Conservation (phyloP, 2,797 vertebrate genomes). For the Kryptopterus vitreolus region DNA sequence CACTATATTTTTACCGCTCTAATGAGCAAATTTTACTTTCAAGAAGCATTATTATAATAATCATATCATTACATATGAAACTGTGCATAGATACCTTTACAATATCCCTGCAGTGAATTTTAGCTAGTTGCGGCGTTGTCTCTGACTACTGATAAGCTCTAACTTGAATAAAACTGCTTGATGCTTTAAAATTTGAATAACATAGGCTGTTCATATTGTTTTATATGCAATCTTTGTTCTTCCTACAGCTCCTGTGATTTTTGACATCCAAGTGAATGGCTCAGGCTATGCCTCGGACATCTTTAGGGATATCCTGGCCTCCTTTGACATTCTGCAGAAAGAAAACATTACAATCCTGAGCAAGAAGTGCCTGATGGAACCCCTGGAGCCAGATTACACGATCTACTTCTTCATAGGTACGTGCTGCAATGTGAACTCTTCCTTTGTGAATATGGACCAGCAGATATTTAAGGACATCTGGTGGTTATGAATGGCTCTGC, state of each 20-base stretch:
- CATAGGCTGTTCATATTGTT: neutral
- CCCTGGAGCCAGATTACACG: conserved; percentile 69
- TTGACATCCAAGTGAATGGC: conserved; percentile 75
- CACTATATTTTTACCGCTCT: neutral
- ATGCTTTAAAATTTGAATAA: neutral
- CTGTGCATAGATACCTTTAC: neutral
- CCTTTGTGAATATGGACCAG: neutral
- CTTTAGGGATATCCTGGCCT: conserved; percentile 77
- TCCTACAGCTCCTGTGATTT: conserved; percentile 69
- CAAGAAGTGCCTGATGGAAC: conserved; percentile 73
- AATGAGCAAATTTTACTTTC: neutral
- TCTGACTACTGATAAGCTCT: too few species aligned
- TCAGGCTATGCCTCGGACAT: conserved; percentile 79
- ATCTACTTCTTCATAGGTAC: conserved; percentile 61
- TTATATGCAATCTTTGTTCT: neutral
- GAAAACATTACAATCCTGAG: conserved; percentile 83
- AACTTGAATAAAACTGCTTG: neutral
- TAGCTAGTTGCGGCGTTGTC: neutral
- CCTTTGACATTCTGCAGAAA: conserved; percentile 78
- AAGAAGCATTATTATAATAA: neutral
- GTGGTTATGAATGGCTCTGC: conserved; percentile 17
- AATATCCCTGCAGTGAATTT: neutral
- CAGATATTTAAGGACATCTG: conserved; percentile 38
- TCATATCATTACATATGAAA: neutral
- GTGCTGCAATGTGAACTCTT: neutral